Evolutionary conservation across 1,140 invertebrate species (phyloP), one percentile per base, ranked within the genome.

Genomic region (Ceratosolen fusciceps): DNA sequence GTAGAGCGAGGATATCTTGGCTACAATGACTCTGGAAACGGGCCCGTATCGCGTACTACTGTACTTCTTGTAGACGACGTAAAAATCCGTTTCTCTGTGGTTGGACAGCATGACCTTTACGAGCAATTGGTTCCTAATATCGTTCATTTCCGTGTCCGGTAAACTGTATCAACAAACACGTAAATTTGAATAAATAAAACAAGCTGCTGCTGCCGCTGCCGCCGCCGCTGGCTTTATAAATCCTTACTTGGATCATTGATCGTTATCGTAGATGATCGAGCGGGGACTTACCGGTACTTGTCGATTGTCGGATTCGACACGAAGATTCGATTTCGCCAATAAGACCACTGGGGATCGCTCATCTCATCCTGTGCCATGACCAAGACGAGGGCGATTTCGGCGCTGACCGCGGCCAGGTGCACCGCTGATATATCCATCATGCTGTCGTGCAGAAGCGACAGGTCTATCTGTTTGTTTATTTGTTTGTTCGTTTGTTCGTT

Each of bases 401-500:
- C 34, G 9, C 78, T 67, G 0, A 82, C 47, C 0, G 76, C 16
- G 8, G 80, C 82, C 12, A 87, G 47, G 7, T 84, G 29, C 5
- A 49, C 54, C 4, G 43, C 54, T 4, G 83, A 73, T 4, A 16
- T 58, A 8, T 49, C 37, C 19, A 79, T 78, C 39, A 85, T 79
- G 0, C 31, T 39, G 43, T 85, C 82, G 34, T 84, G 74, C 0
- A 87, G 26, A 39, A 87, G 65, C 0, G 85, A 82, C 1, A 86
- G 0, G 67, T 87, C 86, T 21, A 87, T 85, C 86, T 87, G 67
- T 2, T 77, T n/a, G n/a, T n/a, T n/a, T n/a, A n/a, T n/a, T n/a
- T n/a, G n/a, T n/a, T n/a, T n/a, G n/a, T n/a, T n/a, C n/a, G n/a
- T n/a, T n/a, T n/a, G n/a, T n/a, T n/a, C n/a, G n/a, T n/a, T n/a